phyloP scores from a whole-genome alignment of 1,140 invertebrate genomes.

The Drosophila bocki region DNA sequence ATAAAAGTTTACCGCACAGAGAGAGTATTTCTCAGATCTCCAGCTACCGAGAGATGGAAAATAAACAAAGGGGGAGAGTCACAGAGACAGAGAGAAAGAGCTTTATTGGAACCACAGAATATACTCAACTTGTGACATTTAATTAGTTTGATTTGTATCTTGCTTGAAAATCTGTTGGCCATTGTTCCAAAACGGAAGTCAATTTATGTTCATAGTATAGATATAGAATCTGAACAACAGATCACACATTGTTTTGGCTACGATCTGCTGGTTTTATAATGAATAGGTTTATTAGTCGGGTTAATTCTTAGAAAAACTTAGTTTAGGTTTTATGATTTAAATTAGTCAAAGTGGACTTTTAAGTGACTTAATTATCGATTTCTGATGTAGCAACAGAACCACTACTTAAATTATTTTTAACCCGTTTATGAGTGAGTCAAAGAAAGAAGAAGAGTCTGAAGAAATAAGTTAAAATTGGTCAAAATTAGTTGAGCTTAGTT shows the following conservation, averaged over 20 bases:
- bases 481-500: neutral
- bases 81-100: slow-evolving; percentile 15
- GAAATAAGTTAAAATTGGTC: too few species aligned
- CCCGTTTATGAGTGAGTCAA: neutral
- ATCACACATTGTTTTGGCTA: slow-evolving; percentile 16
- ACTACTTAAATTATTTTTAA: neutral
- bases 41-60: neutral
- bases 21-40: slow-evolving; percentile 16
- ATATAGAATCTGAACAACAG: neutral
- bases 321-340: neutral
- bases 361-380: neutral
- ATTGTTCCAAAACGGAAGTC: slow-evolving; percentile 68
- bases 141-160: slow-evolving; percentile 61
- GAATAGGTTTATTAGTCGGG: neutral
- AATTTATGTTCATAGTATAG: neutral
- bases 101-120: slow-evolving; percentile 6
- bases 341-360: neutral
- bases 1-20: slow-evolving; percentile 27
- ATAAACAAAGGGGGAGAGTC: neutral
- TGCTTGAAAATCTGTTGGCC: slow-evolving; percentile 12
- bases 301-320: neutral
- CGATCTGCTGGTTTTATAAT: slow-evolving; percentile 12
- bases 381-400: neutral
- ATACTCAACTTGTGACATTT: slow-evolving; percentile 40
- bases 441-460: too few species aligned